Evolutionary conservation across 2,888 invertebrate species (phyloP).

Genomic region (Chalcis sispes): DNA sequence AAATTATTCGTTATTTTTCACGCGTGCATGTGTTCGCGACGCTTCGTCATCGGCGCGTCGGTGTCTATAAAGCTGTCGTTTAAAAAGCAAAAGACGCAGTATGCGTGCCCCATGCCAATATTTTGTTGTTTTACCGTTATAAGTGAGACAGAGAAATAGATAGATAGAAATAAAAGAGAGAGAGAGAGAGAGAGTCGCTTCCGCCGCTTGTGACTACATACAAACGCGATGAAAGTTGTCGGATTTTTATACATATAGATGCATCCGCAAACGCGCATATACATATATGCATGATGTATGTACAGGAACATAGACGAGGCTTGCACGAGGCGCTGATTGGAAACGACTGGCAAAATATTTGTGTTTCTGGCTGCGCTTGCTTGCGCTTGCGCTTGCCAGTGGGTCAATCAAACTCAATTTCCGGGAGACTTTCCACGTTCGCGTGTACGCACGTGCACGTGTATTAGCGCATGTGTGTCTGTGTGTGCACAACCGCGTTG

Average conservation of each 20-base stretch:
- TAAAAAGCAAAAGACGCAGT: background rate
- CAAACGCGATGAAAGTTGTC: constrained; percentile 2
- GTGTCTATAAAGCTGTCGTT: too few relatives aligned
- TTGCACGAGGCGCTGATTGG: constrained; percentile 40
- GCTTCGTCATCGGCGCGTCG: background rate
- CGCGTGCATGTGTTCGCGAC: too few relatives aligned
- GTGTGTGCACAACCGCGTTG: background rate
- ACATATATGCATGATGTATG: too few relatives aligned
- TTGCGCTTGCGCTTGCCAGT: background rate
- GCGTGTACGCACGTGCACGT: too few relatives aligned
- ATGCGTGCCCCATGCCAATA: background rate
- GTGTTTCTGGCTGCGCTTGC: background rate
- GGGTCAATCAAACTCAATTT: constrained; percentile 52
- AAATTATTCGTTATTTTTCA: too few relatives aligned
- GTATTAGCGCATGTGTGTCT: background rate
- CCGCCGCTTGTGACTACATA: background rate
- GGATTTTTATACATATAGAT: too few relatives aligned
- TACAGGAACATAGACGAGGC: too few relatives aligned
- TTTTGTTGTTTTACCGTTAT: background rate
- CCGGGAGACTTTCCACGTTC: constrained; percentile 30
- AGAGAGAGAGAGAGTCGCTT: too few relatives aligned
- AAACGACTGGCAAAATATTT: constrained; percentile 48
- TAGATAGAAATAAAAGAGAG: too few relatives aligned
- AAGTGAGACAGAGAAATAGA: too few relatives aligned
- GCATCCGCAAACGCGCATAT: too few relatives aligned